These are phyloP conservation scores for Aleiodes sp. DNA, from an alignment of 1,140 invertebrate species.

Conservation along the genomic window DNA sequence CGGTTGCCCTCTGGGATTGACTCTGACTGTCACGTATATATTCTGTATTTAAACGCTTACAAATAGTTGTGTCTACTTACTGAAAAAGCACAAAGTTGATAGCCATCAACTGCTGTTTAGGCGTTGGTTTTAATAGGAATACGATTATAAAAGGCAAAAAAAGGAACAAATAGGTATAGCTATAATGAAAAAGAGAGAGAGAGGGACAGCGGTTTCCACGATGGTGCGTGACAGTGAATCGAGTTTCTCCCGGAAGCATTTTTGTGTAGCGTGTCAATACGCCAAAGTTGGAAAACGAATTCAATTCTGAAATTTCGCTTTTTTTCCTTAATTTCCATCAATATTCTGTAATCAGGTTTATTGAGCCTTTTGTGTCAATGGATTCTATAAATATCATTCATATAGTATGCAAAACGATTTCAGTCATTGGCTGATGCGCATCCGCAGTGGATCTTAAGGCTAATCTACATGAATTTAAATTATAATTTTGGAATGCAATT, in stretches of 20 bases:
- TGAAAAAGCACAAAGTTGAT: neutral
- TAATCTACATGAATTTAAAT: no score
- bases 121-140: neutral
- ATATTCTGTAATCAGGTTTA: no score
- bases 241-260: slow-evolving; percentile 35
- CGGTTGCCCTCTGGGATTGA: neutral
- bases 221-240: slow-evolving; percentile 35
- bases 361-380: no score
- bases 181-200: slow-evolving; percentile 14
- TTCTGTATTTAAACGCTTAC: neutral
- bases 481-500: no score
- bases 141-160: neutral
- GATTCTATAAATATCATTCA: no score
- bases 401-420: no score
- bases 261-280: neutral
- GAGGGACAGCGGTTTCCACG: slow-evolving; percentile 30
- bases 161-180: neutral
- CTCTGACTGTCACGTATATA: neutral
- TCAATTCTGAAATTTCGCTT: slow-evolving; percentile 11
- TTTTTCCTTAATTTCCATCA: no score
- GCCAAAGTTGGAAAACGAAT: slow-evolving; percentile 31
- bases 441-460: no score
- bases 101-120: neutral
- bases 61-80: neutral
- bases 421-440: no score